Evolutionary conservation across 2,888 invertebrate species (phyloP).

Genomic region (Dyspetes luteomarginatus): DNA sequence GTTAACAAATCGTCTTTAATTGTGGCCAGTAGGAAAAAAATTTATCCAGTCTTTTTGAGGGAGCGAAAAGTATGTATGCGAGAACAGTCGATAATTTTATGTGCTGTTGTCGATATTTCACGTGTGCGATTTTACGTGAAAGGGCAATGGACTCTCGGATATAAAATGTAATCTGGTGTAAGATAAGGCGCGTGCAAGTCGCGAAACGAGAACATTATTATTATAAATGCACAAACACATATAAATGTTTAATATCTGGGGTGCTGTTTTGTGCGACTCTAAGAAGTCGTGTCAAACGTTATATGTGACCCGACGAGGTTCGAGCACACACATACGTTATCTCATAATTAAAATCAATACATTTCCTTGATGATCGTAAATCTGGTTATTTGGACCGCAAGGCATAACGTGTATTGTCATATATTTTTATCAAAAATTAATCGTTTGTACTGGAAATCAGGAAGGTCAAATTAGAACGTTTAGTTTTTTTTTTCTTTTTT

Average conservation of each 20-base stretch:
- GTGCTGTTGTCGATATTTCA: conserved; percentile 21
- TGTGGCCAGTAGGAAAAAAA: no score
- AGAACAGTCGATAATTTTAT: background rate
- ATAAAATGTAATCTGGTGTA: conserved; percentile 20
- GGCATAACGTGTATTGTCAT: background rate
- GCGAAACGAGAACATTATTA: conserved; percentile 58
- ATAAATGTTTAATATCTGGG: background rate
- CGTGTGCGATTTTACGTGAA: conserved; percentile 62
- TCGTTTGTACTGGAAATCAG: background rate
- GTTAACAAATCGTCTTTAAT: no score
- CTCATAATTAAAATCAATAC: conserved; percentile 43
- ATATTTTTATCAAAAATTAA: background rate
- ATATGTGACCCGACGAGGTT: conserved; percentile 29
- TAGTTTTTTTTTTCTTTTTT: no score
- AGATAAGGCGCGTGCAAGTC: conserved; percentile 55
- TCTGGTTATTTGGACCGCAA: background rate
- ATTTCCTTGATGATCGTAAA: conserved; percentile 19
- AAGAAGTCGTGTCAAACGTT: conserved; percentile 6
- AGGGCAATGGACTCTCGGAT: conserved; percentile 54
- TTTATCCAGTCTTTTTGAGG: no score
- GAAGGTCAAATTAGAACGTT: background rate
- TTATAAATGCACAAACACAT: no score
- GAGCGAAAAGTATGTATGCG: no score
- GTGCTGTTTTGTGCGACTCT: background rate
- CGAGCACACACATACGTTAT: conserved; percentile 1